Evolutionary conservation across 2,113 vertebrate genomes (phyloP).

Genomic region (Paramormyrops kingsleyae): DNA sequence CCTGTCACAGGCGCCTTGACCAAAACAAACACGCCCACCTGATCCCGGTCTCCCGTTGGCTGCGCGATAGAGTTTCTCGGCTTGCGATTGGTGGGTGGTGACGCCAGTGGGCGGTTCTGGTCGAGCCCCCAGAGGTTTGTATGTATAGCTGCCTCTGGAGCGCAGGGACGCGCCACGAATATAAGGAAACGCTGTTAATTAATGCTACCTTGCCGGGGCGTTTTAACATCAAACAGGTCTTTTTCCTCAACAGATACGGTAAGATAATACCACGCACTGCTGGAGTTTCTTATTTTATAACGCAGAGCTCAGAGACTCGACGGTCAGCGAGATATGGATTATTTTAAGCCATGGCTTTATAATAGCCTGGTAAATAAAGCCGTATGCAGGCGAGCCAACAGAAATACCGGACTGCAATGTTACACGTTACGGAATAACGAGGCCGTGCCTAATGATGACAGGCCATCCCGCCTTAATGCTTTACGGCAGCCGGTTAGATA

Average conservation of each 20-base stretch:
- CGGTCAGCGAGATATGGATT: background rate
- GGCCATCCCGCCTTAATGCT: background rate
- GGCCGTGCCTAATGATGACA: background rate
- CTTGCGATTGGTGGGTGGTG: background rate
- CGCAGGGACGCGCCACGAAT: background rate
- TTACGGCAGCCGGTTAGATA: background rate
- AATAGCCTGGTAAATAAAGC: background rate
- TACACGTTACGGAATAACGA: background rate
- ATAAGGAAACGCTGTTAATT: background rate
- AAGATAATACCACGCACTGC: background rate
- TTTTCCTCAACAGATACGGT: background rate
- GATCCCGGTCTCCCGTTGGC: background rate
- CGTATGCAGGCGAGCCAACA: background rate
- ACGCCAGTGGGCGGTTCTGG: background rate
- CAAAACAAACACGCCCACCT: constrained; percentile 6
- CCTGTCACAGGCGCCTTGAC: background rate
- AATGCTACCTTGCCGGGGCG: too few relatives aligned
- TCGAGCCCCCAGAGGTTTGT: background rate
- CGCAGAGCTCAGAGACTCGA: background rate
- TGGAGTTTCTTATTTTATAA: background rate
- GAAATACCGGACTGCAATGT: background rate
- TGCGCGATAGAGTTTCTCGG: background rate
- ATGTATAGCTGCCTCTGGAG: background rate
- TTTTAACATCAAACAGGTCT: background rate
- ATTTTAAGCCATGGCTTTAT: background rate